Base-by-base conservation (phyloP, 1,140 invertebrate genomes). In the Caenorhabditis inopinata region DNA sequence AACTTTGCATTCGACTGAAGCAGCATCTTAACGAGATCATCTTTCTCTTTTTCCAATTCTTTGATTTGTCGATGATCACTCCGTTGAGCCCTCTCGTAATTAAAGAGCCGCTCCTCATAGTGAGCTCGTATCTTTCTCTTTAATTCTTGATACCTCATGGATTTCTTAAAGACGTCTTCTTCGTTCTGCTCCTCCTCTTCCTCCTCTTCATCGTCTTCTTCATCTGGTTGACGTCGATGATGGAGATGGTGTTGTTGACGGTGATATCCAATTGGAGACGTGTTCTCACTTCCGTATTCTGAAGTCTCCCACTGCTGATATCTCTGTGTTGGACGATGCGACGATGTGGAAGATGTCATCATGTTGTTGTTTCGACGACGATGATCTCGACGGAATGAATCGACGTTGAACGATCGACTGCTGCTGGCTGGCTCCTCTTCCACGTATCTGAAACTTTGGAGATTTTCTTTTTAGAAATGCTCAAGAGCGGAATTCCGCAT, bases 51-150 rank as follows among this genome's bases (percentile, higher is more conserved):
- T 29, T 49, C 42, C 4, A 75, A n/a, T 47, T 47, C 42, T 35
- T 49, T 75, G 14, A 47, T 75, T 23, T 75, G 45, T 47, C 74
- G 42, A n/a, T 49, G 23, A 29, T 75, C 74, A 14, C 27, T 75
- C 48, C 74, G 23, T 23, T 75, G 74, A 1, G 23, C 14, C 48
- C 74, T 75, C 42, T 75, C 74, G 32, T 48, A 75, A 29, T 75
- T 75, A 16, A 47, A 75, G 21, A 48, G 29, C 48, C 74, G 46
- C 45, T 75, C 74, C 18, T 49, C 47, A 18, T 49, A 48, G 23
- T 75, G 45, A 9, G 74, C 42, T 75, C 42, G 11, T 4, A 48
- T 75, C 27, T 49, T 75, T n/a, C 45, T 29, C 21, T 48, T 49
- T 6, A 47, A n/a, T 18, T 47, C 74, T 21, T 49, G 45, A 75